phyloP scores from a whole-genome alignment of 2,888 invertebrate genomes.

The Ptilodon capucinus region DNA sequence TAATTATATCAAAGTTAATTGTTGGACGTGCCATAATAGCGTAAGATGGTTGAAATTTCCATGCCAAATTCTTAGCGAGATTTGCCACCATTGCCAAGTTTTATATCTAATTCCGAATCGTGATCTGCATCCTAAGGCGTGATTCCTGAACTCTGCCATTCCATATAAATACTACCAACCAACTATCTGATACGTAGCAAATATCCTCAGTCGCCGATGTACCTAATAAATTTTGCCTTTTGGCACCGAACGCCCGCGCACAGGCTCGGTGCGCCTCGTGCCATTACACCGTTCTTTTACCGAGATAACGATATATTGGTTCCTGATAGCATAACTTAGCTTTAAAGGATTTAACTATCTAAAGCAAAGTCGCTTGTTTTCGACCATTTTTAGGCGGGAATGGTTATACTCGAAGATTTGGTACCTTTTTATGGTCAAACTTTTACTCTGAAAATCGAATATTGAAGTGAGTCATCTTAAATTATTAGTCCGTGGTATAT shows the following conservation, averaged over 20 bases:
- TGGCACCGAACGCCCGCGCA: constrained; percentile 15
- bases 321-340: constrained; percentile 40
- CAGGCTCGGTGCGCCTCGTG: neutral
- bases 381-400: constrained; percentile 1
- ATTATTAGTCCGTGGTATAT: too few relatives aligned
- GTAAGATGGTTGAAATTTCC: too few relatives aligned
- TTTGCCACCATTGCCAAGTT: neutral
- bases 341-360: constrained; percentile 42
- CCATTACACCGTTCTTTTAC: constrained; percentile 51
- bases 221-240: constrained; percentile 26
- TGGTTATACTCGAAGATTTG: neutral
- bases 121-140: neutral
- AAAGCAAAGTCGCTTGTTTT: constrained; percentile 14
- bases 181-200: neutral
- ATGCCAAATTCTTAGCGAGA: neutral
- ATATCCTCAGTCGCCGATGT: neutral
- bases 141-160: neutral
- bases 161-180: neutral
- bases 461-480: too few relatives aligned
- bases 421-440: too few relatives aligned
- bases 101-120: neutral
- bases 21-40: too few relatives aligned
- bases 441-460: too few relatives aligned
- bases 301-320: constrained; percentile 55
- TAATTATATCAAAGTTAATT: neutral